These are phyloP conservation scores for Stichopus chloronotus DNA, from an alignment of 35 echinoderm and acorn worm genomes.

Conservation along the genomic window DNA sequence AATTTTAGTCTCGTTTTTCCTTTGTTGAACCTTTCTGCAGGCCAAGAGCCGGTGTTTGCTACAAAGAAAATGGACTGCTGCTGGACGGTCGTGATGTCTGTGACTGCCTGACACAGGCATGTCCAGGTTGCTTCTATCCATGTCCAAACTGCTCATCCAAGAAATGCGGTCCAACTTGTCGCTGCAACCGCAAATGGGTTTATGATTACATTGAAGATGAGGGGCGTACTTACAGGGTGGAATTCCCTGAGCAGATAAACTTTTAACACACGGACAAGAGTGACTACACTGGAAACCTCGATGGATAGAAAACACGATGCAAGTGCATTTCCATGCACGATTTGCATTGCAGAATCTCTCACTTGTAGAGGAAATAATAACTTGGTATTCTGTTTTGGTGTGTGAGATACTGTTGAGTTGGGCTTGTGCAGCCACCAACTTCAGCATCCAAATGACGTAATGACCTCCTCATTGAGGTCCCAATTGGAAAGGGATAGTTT, in stretches of 20 bases:
- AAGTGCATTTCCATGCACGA: too few species aligned
- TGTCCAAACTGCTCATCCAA: conserved; percentile 77
- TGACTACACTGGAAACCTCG: too few species aligned
- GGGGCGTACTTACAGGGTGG: conserved; percentile 45
- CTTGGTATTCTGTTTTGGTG: too few species aligned
- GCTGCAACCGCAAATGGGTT: conserved; percentile 92
- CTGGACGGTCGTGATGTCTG: conserved; percentile 73
- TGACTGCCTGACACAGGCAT: conserved; percentile 80
- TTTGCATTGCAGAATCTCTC: too few species aligned
- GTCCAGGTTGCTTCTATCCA: conserved; percentile 95
- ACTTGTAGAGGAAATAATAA: too few species aligned
- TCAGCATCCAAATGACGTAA: too few species aligned
- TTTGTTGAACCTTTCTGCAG: background rate
- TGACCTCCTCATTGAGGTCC: too few species aligned
- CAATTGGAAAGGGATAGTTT: too few species aligned
- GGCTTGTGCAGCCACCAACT: too few species aligned
- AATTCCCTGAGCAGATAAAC: conserved; percentile 48
- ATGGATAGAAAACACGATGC: too few species aligned
- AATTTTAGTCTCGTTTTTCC: background rate
- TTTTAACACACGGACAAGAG: background rate
- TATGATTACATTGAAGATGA: conserved; percentile 93
- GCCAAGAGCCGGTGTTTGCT: conserved; percentile 49
- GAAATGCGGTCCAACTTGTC: conserved; percentile 88
- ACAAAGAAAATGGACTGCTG: conserved; percentile 81
- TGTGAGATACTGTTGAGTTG: too few species aligned